Evolutionary conservation across 64 coral and sea anemone species (phyloP), one percentile per base, ranked within the genome.

Genomic region (Catalaphyllia jardinei): DNA sequence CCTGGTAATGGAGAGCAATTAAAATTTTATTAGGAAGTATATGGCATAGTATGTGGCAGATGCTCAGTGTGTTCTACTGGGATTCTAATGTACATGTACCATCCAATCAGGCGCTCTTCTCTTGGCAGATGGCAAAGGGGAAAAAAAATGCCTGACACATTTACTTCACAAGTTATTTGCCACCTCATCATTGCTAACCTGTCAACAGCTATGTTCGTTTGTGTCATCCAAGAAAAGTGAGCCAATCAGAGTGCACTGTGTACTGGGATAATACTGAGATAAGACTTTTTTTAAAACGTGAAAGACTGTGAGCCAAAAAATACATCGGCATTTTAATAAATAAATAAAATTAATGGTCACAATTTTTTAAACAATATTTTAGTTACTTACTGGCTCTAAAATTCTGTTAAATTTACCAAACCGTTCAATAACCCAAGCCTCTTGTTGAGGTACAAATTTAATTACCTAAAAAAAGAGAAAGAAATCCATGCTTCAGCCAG

Each of bases 371-470:
- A 64, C 20, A 4, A n/a, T 25, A 24, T 74, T 27, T 50, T 75
- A 5, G 31, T 38, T 50, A 75, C 92, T 92, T 98, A 98, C 95
- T 16, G 95, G 95, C 8, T 92, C 92, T 50, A 98, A 92, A 59
- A 94, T 91, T 88, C 93, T 72, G 67, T 88, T 78, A 59, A 98
- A 94, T 86, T 92, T 92, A 72, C 95, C 95, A 98, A 98, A 98
- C 78, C 95, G 92, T 50, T 98, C 95, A 67, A 98, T 91, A 62
- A 98, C 67, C 86, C 92, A 98, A 59, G 95, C 95, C 60, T 98
- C 95, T 86, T 98, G 95, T 79, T 98, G 95, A 29, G 95, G 95
- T 33, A 98, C 95, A 98, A 98, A 98, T 75, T 98, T 98, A 4
- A 98, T 79, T 17, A 98, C 86, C 95, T 98, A 67, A 52, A 89